Conservation (phyloP, 2,113 vertebrate genomes). For the Vanacampus margaritifer region DNA sequence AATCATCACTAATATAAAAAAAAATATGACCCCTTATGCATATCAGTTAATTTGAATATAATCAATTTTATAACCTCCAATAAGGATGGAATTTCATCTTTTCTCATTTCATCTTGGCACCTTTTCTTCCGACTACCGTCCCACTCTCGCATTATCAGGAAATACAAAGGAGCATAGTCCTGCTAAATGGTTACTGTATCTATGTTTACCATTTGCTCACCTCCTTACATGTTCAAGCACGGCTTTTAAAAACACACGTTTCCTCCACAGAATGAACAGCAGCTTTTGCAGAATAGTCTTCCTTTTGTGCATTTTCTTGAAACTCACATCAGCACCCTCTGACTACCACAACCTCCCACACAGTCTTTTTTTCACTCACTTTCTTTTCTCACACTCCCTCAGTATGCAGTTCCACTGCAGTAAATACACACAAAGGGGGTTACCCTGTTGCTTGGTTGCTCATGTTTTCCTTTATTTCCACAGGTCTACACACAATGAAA, state of each 20-base stretch:
- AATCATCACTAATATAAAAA: slow-evolving; percentile 12
- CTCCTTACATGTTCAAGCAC: slow-evolving; percentile 14
- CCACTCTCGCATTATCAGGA: slow-evolving; percentile 19
- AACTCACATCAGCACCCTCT: slow-evolving; percentile 26
- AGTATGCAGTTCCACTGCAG: slow-evolving; percentile 28
- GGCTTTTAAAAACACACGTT: slow-evolving; percentile 18
- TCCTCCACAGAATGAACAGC: slow-evolving; percentile 16
- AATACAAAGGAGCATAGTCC: slow-evolving; percentile 24
- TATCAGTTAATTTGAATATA: neutral
- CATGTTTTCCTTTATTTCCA: slow-evolving; percentile 48
- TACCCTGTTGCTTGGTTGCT: slow-evolving; percentile 18
- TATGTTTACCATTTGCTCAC: slow-evolving; percentile 56
- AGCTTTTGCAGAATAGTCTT: slow-evolving; percentile 15
- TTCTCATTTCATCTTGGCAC: slow-evolving; percentile 24
- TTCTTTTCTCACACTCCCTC: slow-evolving; percentile 19
- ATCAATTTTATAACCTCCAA: neutral
- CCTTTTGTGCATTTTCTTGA: slow-evolving; percentile 17
- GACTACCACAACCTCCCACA: slow-evolving; percentile 38
- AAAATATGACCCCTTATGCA: slow-evolving; percentile 15
- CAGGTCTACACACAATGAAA: slow-evolving; percentile 96
- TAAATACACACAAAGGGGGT: slow-evolving; percentile 9
- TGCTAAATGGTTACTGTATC: slow-evolving; percentile 62
- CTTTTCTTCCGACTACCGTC: slow-evolving; percentile 7
- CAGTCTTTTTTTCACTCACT: slow-evolving; percentile 28
- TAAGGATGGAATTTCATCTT: neutral